Evolutionary conservation across 2,113 vertebrate genomes (phyloP), one percentile per base, ranked within the genome.

Genomic region (Mus pahari): DNA sequence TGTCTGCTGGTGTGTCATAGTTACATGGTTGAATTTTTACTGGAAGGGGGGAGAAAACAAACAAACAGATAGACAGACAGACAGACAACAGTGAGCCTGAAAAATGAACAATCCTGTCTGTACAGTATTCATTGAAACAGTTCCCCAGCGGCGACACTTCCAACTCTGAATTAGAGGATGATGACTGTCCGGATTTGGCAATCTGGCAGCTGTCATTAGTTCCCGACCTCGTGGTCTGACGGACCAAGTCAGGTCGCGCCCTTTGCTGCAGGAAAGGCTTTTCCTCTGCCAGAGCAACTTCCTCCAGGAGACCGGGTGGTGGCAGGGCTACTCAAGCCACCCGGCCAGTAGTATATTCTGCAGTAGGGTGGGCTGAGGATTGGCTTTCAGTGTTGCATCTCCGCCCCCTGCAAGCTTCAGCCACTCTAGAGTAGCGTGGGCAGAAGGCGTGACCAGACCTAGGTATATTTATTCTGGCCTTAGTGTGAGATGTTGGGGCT

Each of bases 61-160:
- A 20, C 4, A 19, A 36, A 48, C 7, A 68, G 26, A 33, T 13
- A 68, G 33, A 26, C 24, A 53, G 50, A 53, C 50, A 53, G 11
- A 53, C 50, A n/a, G 28, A 66, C 45, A 16, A 36, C 20, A 79
- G 81, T 68, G 83, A 86, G 19, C 11, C 60, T 45, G 83, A 88
- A 89, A 97, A 81, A 48, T 2, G 84, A 90, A 79, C 45, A 62
- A 28, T 45, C 78, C 13, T 64, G 42, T 88, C 81, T 64, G 90
- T 86, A 97, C 93, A 94, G 90, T 91, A 86, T 58, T 95, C 42
- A 31, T 53, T 86, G 95, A 90, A 64, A 94, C 64, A 88, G 71
- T 86, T 95, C 39, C 84, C 91, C 39, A 16, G 19, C 8, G 20
- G 96, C 68, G 88, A 90, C 60, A 39, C 66, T 31, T 95, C 90